Base-by-base conservation (phyloP, 2,888 invertebrate genomes). In the Melanophora roralis region DNA sequence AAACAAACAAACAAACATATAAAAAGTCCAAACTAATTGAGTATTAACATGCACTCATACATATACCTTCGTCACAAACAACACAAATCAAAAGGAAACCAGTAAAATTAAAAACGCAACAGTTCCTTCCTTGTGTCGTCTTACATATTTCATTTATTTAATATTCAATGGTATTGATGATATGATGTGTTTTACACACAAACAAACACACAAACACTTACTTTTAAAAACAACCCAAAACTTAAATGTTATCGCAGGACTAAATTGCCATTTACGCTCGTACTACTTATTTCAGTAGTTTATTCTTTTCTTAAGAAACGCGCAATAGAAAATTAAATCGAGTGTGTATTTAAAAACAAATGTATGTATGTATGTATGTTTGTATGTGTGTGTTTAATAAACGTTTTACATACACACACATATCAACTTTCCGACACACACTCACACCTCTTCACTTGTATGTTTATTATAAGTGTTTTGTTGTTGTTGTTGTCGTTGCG, bases 1-100 rank as follows among this genome's bases (percentile, higher is more conserved):
- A 64, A 71, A n/a, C n/a, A n/a, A n/a, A n/a, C n/a, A n/a, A n/a
- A n/a, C n/a, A n/a, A n/a, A n/a, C n/a, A n/a, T n/a, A n/a, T n/a
- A n/a, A n/a, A n/a, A 43, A 67, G 59, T 67, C 67, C 49, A 49
- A 69, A 77, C 76, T 77, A 77, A 77, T 77, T 77, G 69, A 57
- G 69, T 65, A 64, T 71, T 64, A 77, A 64, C 76, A 71, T 77
- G 64, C 71, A 51, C 49, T 11, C 11, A 49, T 12, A 27, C n/a
- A 8, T n/a, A 8, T 4, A 53, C 34, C 49, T n/a, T 51, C 38
- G 12, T 34, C 14, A 47, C 11, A 34, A 49, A 57, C 21, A 65
- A 23, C 32, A 57, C n/a, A 32, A 60, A 38, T 5, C 21, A 14
- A 27, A 36, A 68, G 60, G 59, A 75, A 68, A 53, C 53, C 40